phyloP scores from a whole-genome alignment of 2,113 vertebrate species.

The Nicator chloris region DNA sequence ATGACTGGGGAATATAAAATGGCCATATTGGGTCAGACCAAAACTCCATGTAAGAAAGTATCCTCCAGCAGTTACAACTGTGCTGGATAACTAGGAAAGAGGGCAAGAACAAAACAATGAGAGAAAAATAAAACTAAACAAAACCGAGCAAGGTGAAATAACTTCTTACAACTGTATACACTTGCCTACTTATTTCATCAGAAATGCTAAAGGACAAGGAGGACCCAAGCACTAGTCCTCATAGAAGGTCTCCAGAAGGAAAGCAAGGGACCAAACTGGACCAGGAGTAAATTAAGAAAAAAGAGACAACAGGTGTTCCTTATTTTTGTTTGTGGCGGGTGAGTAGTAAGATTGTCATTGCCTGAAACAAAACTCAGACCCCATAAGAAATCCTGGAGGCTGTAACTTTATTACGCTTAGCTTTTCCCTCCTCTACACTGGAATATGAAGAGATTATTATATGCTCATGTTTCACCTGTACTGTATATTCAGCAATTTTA shows the following conservation, averaged over 20 bases:
- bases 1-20: background rate
- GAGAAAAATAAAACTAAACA: background rate
- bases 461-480: background rate
- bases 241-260: background rate
- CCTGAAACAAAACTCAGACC: background rate
- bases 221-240: background rate
- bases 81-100: background rate
- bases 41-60: accelerated
- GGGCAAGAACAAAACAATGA: background rate
- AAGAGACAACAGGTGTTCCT: conserved; percentile 3
- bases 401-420: background rate
- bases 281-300: background rate
- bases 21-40: background rate
- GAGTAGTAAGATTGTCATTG: background rate
- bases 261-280: background rate
- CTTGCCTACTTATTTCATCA: background rate
- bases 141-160: background rate
- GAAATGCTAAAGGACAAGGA: background rate
- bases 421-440: background rate
- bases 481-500: background rate
- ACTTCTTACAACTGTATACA: background rate
- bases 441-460: background rate
- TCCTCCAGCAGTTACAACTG: background rate
- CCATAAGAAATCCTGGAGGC: background rate
- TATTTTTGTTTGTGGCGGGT: background rate